phyloP scores from a whole-genome alignment of 1,140 invertebrate genomes.

The Stegodyphus mimosarum region DNA sequence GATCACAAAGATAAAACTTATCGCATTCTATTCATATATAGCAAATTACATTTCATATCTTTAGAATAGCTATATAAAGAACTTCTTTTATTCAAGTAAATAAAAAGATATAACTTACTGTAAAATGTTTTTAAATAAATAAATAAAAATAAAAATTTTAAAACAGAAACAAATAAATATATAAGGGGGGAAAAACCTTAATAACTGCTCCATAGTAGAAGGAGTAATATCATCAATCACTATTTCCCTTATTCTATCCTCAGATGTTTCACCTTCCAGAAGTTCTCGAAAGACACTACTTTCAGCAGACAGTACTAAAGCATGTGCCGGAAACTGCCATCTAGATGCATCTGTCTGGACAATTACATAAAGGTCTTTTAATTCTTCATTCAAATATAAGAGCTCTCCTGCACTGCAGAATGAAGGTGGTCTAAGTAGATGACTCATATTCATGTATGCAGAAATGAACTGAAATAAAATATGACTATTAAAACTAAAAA shows the following conservation, averaged over 20 bases:
- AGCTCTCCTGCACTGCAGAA: slow-evolving; percentile 29
- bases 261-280: slow-evolving; percentile 20
- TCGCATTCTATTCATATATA: too few species aligned
- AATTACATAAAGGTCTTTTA: slow-evolving; percentile 13
- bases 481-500: too few species aligned
- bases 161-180: too few species aligned
- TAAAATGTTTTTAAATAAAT: too few species aligned
- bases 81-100: too few species aligned
- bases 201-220: slow-evolving; percentile 11
- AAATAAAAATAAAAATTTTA: too few species aligned
- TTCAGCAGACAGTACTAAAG: slow-evolving; percentile 8
- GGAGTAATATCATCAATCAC: slow-evolving; percentile 27
- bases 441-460: not conserved
- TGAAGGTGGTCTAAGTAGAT: not conserved
- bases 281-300: slow-evolving; percentile 22
- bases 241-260: not conserved
- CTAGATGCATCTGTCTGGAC: not conserved
- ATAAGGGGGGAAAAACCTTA: slow-evolving; percentile 1
- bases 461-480: too few species aligned
- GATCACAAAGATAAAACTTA: too few species aligned
- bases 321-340: slow-evolving; percentile 31
- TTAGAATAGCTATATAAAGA: too few species aligned
- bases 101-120: too few species aligned
- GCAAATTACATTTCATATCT: too few species aligned
- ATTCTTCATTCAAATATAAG: slow-evolving; percentile 19